Percentiles rank a stretch among this genome's conserved stretches.
Evolutionary conservation across 2,888 invertebrate species (phyloP).

Genomic region (Trissolcus japonicus): DNA sequence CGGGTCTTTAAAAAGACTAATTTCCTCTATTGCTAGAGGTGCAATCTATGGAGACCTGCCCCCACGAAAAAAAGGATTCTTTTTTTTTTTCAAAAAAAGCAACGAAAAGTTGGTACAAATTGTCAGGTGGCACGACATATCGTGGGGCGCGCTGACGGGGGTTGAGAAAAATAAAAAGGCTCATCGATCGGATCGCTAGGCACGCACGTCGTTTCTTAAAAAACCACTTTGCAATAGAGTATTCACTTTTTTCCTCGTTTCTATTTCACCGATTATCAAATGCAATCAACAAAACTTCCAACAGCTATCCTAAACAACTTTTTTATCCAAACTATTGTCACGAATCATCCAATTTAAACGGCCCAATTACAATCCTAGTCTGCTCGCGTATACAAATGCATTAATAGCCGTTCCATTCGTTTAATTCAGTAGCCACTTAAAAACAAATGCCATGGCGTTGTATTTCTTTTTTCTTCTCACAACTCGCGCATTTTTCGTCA

Average conservation of each 20-base stretch:
- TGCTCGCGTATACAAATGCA: background rate
- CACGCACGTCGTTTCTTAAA: slow-evolving; percentile 61
- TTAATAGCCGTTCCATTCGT: too few species aligned
- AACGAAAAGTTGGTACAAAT: slow-evolving; percentile 60
- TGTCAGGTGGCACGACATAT: slow-evolving; percentile 62
- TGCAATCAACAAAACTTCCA: slow-evolving; percentile 54
- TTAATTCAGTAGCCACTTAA: background rate
- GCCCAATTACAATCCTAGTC: slow-evolving; percentile 7
- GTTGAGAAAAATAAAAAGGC: slow-evolving; percentile 59
- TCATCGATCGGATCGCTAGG: slow-evolving; percentile 61
- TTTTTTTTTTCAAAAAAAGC: slow-evolving; percentile 28
- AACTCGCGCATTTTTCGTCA: background rate
- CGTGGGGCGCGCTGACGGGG: slow-evolving; percentile 51
- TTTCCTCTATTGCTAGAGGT: slow-evolving; percentile 53
- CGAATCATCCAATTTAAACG: slow-evolving; percentile 27
- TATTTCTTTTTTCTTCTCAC: background rate
- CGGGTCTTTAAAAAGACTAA: slow-evolving; percentile 53
- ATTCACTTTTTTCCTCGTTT: slow-evolving; percentile 34
- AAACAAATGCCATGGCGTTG: too few species aligned
- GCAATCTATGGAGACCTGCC: slow-evolving; percentile 52
- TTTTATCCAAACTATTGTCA: slow-evolving; percentile 24
- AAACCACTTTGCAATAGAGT: slow-evolving; percentile 57
- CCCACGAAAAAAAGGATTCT: slow-evolving; percentile 41
- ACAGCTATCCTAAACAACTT: slow-evolving; percentile 44
- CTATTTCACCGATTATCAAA: slow-evolving; percentile 51